These are phyloP conservation scores for Dichetophora obliterata DNA, from an alignment of 2,888 invertebrate genomes.

Conservation along the genomic window DNA sequence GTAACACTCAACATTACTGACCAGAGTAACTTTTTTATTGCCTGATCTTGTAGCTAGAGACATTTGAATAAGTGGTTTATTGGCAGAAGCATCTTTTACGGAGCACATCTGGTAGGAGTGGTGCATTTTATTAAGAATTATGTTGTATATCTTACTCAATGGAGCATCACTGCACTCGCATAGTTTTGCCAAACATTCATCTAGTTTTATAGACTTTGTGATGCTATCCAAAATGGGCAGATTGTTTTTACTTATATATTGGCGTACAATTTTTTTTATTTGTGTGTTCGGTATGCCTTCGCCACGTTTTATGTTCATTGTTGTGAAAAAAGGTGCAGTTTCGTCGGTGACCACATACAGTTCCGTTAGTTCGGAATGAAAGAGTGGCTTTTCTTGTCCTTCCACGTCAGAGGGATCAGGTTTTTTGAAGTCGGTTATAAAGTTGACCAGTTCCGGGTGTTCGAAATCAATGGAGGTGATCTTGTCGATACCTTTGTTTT, in stretches of 20 bases:
- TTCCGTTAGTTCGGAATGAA: constrained; percentile 67
- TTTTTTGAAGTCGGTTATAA: constrained; percentile 62
- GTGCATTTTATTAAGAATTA: constrained; percentile 77
- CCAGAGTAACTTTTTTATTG: constrained; percentile 92
- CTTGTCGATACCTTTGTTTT: constrained; percentile 86
- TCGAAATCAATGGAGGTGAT: constrained; percentile 76
- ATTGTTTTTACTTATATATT: constrained; percentile 78
- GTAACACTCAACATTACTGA: constrained; percentile 89
- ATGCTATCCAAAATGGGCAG: constrained; percentile 71
- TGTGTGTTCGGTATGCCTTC: constrained; percentile 75
- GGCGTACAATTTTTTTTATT: constrained; percentile 77
- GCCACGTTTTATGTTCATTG: constrained; percentile 72
- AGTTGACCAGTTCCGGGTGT: constrained; percentile 73
- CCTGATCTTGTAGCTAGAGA: constrained; percentile 83
- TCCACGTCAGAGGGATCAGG: constrained; percentile 26
- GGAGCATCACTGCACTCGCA: constrained; percentile 63
- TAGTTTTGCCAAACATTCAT: constrained; percentile 61
- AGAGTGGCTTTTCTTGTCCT: constrained; percentile 58
- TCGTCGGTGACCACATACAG: constrained; percentile 65
- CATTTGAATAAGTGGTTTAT: constrained; percentile 83
- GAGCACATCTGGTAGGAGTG: constrained; percentile 69
- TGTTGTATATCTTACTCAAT: constrained; percentile 80
- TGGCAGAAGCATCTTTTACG: constrained; percentile 71
- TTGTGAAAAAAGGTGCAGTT: constrained; percentile 65
- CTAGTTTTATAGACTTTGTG: constrained; percentile 61